Conservation (phyloP, 92 coral and sea anemone genomes). For the Palythoa caribaeorum region DNA sequence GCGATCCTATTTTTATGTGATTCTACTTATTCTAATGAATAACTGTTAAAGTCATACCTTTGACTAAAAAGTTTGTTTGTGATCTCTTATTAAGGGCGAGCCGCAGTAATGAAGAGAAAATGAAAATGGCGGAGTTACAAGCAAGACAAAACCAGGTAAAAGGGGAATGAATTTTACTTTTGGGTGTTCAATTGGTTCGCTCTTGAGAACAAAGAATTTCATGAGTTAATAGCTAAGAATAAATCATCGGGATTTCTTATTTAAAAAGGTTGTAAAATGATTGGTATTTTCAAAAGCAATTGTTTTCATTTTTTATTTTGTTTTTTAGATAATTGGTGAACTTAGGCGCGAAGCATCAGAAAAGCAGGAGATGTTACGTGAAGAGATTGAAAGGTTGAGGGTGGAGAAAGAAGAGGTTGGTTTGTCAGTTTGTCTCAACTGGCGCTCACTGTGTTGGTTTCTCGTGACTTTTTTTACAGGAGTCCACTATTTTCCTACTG, state of each 20-base stretch:
- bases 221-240: too few species aligned
- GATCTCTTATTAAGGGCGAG: background rate
- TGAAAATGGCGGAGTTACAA: conserved; percentile 41
- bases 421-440: background rate
- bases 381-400: conserved; percentile 37
- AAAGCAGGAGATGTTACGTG: conserved; percentile 31
- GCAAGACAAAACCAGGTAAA: conserved; percentile 42
- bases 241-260: background rate
- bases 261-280: too few species aligned
- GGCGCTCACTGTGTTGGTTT: background rate
- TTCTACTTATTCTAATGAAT: too few species aligned
- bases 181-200: too few species aligned
- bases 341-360: conserved; percentile 37
- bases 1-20: too few species aligned
- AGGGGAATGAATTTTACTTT: background rate
- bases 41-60: background rate
- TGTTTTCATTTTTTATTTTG: background rate
- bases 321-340: conserved; percentile 30
- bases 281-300: too few species aligned
- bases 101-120: conserved; percentile 34
- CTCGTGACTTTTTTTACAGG: too few species aligned
- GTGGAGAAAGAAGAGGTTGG: conserved; percentile 38
- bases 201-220: too few species aligned
- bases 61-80: background rate
- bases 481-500: too few species aligned